Conservation (phyloP, 2,797 vertebrate genomes). For the Hylomyscus alleni region DNA sequence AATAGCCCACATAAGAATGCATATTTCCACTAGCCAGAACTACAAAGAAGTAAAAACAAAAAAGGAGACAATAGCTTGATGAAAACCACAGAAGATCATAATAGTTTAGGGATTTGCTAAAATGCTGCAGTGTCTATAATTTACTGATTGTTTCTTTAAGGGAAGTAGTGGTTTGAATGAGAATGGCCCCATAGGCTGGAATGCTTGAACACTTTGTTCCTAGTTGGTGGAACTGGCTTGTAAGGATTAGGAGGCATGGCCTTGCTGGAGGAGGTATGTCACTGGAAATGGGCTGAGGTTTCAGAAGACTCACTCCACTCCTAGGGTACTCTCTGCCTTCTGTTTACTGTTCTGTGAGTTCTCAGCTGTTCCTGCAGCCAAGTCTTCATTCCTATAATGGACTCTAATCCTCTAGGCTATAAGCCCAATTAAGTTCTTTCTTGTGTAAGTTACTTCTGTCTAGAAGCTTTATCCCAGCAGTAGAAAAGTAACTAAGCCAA, state of each 20-base stretch:
- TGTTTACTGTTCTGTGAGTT: neutral
- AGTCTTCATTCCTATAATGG: too few species aligned
- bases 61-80: neutral
- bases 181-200: neutral
- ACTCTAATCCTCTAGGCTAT: too few species aligned
- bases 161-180: neutral
- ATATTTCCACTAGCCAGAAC: neutral
- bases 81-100: neutral
- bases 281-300: neutral
- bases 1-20: neutral
- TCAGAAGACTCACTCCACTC: neutral
- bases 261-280: neutral
- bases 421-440: neutral
- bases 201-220: neutral
- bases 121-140: neutral
- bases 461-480: neutral
- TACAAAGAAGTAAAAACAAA: neutral
- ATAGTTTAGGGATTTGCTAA: conserved; percentile 22
- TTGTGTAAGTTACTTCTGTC: neutral
- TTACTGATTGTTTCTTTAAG: neutral
- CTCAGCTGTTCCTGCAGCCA: neutral
- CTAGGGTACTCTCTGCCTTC: neutral
- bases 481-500: neutral
- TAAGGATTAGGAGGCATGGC: neutral
- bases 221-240: neutral